These are phyloP conservation scores for Saguinus midas DNA, from an alignment of 2,113 vertebrate genomes.

Conservation along the genomic window DNA sequence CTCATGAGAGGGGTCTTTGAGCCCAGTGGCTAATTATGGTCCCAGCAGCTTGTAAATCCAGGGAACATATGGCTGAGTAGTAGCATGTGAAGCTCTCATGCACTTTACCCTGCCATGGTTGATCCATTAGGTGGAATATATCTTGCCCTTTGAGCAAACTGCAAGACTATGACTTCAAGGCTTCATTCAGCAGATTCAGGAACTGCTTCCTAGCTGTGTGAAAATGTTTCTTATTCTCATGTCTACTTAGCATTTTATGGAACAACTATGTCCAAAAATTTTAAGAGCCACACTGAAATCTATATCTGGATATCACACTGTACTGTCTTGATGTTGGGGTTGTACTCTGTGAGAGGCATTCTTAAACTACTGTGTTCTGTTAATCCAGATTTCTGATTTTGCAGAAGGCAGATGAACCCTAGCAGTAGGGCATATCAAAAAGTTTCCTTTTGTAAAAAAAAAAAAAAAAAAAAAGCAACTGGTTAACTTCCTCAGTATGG, in stretches of 20 bases:
- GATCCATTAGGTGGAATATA: constrained; percentile 28
- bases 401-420: neutral
- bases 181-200: constrained; percentile 13
- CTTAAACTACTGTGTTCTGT: constrained; percentile 4
- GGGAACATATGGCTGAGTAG: constrained; percentile 57
- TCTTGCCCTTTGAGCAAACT: constrained; percentile 30
- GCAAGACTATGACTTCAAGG: neutral
- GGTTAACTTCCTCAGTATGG: neutral
- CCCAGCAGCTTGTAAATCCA: constrained; percentile 63
- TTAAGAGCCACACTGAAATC: constrained; percentile 22
- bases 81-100: constrained; percentile 29
- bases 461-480: neutral
- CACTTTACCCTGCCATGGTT: constrained; percentile 15
- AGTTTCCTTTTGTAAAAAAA: neutral
- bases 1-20: constrained; percentile 61
- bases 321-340: neutral
- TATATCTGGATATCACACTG: neutral
- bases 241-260: constrained; percentile 10
- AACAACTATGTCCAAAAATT: neutral
- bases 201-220: neutral
- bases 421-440: neutral
- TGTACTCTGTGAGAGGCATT: neutral
- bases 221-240: constrained; percentile 1
- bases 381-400: constrained; percentile 47
- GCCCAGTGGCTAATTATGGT: constrained; percentile 34